Percentiles rank a stretch among this genome's conserved stretches.
Evolutionary conservation across 2,888 invertebrate species (phyloP).

Genomic region (Tricholauxania praeusta): DNA sequence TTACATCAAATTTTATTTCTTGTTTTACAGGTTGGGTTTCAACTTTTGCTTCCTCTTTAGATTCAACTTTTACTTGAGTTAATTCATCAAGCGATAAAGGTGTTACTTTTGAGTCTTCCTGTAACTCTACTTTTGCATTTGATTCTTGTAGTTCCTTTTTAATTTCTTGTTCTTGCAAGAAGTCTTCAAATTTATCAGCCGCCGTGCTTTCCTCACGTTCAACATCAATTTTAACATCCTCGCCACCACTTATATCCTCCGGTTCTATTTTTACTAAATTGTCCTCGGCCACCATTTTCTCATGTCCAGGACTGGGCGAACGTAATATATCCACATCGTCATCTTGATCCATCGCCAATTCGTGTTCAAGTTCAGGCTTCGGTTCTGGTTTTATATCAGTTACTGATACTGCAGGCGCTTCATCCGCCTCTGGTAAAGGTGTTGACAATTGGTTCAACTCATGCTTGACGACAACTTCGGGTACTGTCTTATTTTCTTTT

Average conservation of each 20-base stretch:
- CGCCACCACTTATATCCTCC: constrained; percentile 63
- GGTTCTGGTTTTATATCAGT: constrained; percentile 39
- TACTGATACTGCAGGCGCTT: neutral
- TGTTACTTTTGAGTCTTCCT: constrained; percentile 10
- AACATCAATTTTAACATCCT: constrained; percentile 66
- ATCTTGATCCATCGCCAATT: constrained; percentile 53
- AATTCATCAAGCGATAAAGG: constrained; percentile 16
- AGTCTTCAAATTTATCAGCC: constrained; percentile 46
- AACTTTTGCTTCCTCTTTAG: neutral
- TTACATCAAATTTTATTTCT: neutral
- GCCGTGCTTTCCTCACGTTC: constrained; percentile 65
- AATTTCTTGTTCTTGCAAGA: constrained; percentile 23
- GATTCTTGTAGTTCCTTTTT: constrained; percentile 18
- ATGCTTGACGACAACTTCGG: constrained; percentile 33
- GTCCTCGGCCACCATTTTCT: constrained; percentile 65
- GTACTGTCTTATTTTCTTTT: constrained; percentile 10
- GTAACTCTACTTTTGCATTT: neutral
- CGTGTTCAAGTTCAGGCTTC: constrained; percentile 33
- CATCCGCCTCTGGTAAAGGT: constrained; percentile 25
- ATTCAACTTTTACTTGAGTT: constrained; percentile 20
- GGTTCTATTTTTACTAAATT: constrained; percentile 66
- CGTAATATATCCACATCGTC: constrained; percentile 66
- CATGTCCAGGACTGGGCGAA: constrained; percentile 63
- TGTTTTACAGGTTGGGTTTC: neutral
- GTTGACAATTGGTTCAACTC: constrained; percentile 10